Base-by-base conservation (phyloP, 2,797 vertebrate species). In the Dicrostonyx torquatus region DNA sequence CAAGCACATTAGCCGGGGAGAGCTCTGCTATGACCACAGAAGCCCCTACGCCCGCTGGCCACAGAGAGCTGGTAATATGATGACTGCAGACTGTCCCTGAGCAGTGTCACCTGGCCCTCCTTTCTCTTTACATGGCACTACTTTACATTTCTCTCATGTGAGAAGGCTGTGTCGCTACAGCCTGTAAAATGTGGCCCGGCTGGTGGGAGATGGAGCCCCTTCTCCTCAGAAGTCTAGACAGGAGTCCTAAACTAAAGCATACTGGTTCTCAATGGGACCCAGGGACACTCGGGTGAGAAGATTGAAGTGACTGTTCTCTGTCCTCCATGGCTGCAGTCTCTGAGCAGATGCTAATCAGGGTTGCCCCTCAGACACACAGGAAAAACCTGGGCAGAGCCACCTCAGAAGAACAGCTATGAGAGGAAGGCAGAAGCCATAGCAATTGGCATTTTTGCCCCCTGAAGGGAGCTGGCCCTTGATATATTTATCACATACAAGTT, bases 351-450 rank as follows among this genome's bases (percentile, higher is more conserved):
- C 4, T 62, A 62, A 34, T 66, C 15, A 58, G 45, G 4, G 1
- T 45, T 37, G 70, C 17, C 55, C 45, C 78, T 90, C 11, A 76
- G 40, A 7, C 53, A 34, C 45, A 17, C 3, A 10, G 13, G n/a
- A 40, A 89, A 91, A 37, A 87, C 4, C 5, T 85, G 75, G 93
- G 43, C 79, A 87, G 78, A 89, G 75, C 79, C 18, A 34, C 53
- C 34, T 58, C 22, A 55, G 87, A 55, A 92, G 45, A 78, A 66
- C 0, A 1, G n/a, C 20, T 37, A 22, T 50, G 31, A 40, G 13
- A 29, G 37, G 31, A 53, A 58, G 40, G 40, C 37, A 60, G 58
- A 82, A 26, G 31, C 26, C 10, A 72, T 43, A 34, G 20, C 29
- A 29, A 12, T 11, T 29, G 55, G 24, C 2, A n/a, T 58, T 73